Conservation (phyloP, 1,140 invertebrate species). For the Conopomorpha cramerella region DNA sequence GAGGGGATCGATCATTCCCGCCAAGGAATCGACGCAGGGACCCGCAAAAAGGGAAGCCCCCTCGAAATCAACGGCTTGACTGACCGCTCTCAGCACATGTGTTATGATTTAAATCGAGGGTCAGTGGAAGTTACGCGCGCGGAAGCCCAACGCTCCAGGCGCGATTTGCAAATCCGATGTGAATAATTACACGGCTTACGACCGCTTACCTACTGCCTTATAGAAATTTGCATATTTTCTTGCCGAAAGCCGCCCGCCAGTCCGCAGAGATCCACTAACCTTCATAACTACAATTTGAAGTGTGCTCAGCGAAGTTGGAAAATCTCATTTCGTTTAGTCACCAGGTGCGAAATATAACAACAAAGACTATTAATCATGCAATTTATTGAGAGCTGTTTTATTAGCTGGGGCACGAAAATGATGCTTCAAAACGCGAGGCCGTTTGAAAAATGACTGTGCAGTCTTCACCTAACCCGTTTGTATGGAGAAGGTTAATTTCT, state of each 20-base stretch:
- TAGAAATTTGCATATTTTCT: slow-evolving; percentile 56
- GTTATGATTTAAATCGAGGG: slow-evolving; percentile 56
- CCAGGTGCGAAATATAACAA: not conserved
- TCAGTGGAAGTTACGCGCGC: slow-evolving; percentile 43
- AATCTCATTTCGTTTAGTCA: not conserved
- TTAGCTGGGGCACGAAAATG: slow-evolving; percentile 2
- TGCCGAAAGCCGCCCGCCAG: slow-evolving; percentile 27
- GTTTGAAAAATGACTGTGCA: slow-evolving; percentile 9
- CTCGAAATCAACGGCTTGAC: slow-evolving; percentile 52
- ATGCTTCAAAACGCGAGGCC: slow-evolving; percentile 4
- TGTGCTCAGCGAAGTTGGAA: not conserved
- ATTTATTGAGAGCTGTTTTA: slow-evolving; percentile 1
- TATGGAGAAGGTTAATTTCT: slow-evolving; percentile 11
- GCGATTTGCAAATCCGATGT: slow-evolving; percentile 54
- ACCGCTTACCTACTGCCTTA: slow-evolving; percentile 57
- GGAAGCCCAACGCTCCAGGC: slow-evolving; percentile 46
- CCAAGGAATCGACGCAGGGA: slow-evolving; percentile 55
- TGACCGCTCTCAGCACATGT: slow-evolving; percentile 49
- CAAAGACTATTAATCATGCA: too few species aligned
- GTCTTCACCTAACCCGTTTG: slow-evolving; percentile 4
- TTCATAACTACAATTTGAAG: not conserved
- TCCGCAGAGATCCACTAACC: slow-evolving; percentile 6
- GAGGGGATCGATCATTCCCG: slow-evolving; percentile 54
- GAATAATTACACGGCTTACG: slow-evolving; percentile 59
- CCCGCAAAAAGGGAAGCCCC: slow-evolving; percentile 55